Evolutionary conservation across 2,797 vertebrate genomes (phyloP).

Genomic region (Petrocephalus sullivani): DNA sequence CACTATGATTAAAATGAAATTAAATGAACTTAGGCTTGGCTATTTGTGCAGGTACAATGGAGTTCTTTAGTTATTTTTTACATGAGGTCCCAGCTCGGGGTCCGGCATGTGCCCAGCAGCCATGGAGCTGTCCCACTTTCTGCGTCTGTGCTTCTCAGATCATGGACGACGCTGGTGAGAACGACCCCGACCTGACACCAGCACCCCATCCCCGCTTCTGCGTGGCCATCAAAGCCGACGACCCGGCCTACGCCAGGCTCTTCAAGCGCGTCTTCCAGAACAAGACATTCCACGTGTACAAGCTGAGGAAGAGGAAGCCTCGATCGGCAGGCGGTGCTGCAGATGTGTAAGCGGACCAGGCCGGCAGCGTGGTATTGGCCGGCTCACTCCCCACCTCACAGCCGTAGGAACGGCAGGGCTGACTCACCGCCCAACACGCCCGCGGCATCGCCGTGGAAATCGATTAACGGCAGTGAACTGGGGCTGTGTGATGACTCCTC

Average conservation of each 20-base stretch:
- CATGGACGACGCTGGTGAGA: constrained; percentile 87
- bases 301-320: constrained; percentile 68
- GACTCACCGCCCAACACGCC: not conserved
- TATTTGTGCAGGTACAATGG: too few species aligned
- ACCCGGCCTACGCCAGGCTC: constrained; percentile 59
- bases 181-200: constrained; percentile 73
- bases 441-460: not conserved
- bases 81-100: not conserved
- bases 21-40: too few species aligned
- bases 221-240: constrained; percentile 77
- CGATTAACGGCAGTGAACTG: not conserved
- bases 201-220: constrained; percentile 84
- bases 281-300: constrained; percentile 95
- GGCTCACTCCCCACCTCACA: not conserved
- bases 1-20: not conserved
- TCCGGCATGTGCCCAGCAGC: not conserved
- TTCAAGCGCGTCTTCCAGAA: constrained; percentile 87
- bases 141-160: constrained; percentile 57
- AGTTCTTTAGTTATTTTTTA: too few species aligned
- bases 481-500: not conserved
- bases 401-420: not conserved
- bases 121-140: not conserved
- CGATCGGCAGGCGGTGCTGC: constrained; percentile 33
- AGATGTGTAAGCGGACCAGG: not conserved
- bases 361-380: constrained; percentile 40